Evolutionary conservation across 2,888 invertebrate genomes (phyloP).

Genomic region (Sinhomidia bicolor): DNA sequence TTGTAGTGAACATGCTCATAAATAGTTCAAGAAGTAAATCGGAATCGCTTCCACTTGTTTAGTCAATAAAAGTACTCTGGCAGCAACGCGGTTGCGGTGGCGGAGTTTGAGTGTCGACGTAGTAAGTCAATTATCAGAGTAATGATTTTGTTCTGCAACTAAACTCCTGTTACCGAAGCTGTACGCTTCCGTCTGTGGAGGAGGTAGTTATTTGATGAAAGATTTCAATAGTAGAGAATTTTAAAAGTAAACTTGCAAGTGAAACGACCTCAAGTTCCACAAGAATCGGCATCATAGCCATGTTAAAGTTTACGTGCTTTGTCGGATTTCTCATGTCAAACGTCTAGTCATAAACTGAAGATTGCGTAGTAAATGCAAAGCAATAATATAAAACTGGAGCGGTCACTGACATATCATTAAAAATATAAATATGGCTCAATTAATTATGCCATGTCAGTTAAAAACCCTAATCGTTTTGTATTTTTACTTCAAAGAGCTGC

Average conservation of each 20-base stretch:
- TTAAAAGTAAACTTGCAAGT: too few relatives aligned
- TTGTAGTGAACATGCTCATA: too few relatives aligned
- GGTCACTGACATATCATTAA: neutral
- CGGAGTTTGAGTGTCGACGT: neutral
- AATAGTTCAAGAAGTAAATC: too few relatives aligned
- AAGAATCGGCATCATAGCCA: neutral
- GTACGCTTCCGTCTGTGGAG: constrained; percentile 11
- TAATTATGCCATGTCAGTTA: neutral
- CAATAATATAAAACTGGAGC: too few relatives aligned
- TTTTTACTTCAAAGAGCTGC: neutral
- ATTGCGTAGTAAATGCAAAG: too few relatives aligned
- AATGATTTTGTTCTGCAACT: constrained; percentile 22
- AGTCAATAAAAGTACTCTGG: neutral
- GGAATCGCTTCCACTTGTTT: constrained; percentile 10
- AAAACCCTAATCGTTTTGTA: neutral
- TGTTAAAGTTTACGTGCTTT: neutral
- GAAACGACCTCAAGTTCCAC: too few relatives aligned
- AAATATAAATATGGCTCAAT: neutral
- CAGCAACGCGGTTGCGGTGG: neutral
- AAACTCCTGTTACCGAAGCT: constrained; percentile 28
- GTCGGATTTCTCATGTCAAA: neutral
- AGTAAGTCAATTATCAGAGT: constrained; percentile 55
- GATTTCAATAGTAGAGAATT: too few relatives aligned
- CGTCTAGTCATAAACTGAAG: neutral
- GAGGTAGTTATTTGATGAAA: neutral